A percentile compares a stretch with the other conserved stretches of the same genome.
These are phyloP conservation scores for Hyphantria cunea DNA, from an alignment of 1,140 invertebrate species.

Conservation along the genomic window DNA sequence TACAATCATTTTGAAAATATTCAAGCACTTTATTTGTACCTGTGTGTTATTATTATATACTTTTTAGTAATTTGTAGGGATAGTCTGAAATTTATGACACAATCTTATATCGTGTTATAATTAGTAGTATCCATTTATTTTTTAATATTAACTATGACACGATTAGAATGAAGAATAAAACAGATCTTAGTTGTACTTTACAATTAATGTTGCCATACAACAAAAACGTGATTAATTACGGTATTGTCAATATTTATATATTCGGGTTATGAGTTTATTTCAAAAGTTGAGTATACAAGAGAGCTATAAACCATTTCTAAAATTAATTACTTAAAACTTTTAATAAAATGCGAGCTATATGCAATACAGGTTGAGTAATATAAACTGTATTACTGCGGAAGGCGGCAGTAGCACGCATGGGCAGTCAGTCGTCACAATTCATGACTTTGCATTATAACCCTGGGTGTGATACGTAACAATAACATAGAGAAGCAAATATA, in stretches of 20 bases:
- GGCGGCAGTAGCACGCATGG: constrained; percentile 17
- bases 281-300: too few species aligned
- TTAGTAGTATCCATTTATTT: too few species aligned
- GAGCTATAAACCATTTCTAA: not conserved
- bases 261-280: too few species aligned
- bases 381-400: constrained; percentile 14
- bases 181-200: too few species aligned
- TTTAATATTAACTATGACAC: too few species aligned
- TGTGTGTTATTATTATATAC: not conserved
- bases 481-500: not conserved
- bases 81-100: too few species aligned
- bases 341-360: too few species aligned
- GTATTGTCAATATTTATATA: too few species aligned
- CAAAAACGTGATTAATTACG: too few species aligned
- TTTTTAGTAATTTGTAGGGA: not conserved
- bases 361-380: constrained; percentile 8
- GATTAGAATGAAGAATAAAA: too few species aligned
- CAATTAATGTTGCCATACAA: too few species aligned
- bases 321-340: not conserved
- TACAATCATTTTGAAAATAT: constrained; percentile 1
- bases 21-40: not conserved
- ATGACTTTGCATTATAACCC: not conserved
- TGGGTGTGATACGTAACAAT: constrained; percentile 13
- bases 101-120: too few species aligned
- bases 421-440: constrained; percentile 23